phyloP scores from a whole-genome alignment of 2,797 vertebrate species.

The Xenopus petersii region DNA sequence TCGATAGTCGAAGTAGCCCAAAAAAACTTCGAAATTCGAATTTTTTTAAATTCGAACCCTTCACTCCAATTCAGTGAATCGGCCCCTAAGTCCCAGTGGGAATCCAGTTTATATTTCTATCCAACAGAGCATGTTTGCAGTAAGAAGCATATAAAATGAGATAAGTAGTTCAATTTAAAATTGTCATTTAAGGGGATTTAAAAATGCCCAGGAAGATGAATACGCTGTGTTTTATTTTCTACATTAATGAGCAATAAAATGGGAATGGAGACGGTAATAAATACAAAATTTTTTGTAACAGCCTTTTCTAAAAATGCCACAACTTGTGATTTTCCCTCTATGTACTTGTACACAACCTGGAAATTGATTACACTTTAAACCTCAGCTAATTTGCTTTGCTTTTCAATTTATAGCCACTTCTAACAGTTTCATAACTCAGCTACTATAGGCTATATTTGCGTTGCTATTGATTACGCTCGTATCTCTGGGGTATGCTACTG shows the following conservation, averaged over 20 bases:
- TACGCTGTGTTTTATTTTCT: slow-evolving; percentile 65
- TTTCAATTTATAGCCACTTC: slow-evolving; percentile 68
- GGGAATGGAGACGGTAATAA: slow-evolving; percentile 68
- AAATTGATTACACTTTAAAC: slow-evolving; percentile 76
- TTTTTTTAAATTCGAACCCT: no score
- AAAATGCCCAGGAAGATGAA: slow-evolving; percentile 65
- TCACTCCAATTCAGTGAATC: no score
- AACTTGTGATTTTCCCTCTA: slow-evolving; percentile 70
- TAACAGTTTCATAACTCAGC: slow-evolving; percentile 72
- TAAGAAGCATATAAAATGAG: slow-evolving; percentile 53
- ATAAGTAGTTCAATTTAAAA: slow-evolving; percentile 64
- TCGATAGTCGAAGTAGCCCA: no score
- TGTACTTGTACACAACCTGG: slow-evolving; percentile 63
- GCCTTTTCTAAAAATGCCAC: slow-evolving; percentile 71
- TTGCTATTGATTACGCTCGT: slow-evolving; percentile 75
- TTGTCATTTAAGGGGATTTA: slow-evolving; percentile 68
- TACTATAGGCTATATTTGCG: slow-evolving; percentile 71
- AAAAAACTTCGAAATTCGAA: no score
- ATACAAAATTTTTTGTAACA: slow-evolving; percentile 64
- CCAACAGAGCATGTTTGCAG: slow-evolving; percentile 30
- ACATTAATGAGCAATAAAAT: slow-evolving; percentile 76
- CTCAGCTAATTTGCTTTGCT: slow-evolving; percentile 64
- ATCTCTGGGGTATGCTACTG: slow-evolving; percentile 70
- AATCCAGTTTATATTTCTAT: background rate
- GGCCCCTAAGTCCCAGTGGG: slow-evolving; percentile 38